A percentile compares a stretch with the other conserved stretches of the same genome.
Conservation (phyloP, 2,888 invertebrate genomes). For the Limnephilus lunatus region DNA sequence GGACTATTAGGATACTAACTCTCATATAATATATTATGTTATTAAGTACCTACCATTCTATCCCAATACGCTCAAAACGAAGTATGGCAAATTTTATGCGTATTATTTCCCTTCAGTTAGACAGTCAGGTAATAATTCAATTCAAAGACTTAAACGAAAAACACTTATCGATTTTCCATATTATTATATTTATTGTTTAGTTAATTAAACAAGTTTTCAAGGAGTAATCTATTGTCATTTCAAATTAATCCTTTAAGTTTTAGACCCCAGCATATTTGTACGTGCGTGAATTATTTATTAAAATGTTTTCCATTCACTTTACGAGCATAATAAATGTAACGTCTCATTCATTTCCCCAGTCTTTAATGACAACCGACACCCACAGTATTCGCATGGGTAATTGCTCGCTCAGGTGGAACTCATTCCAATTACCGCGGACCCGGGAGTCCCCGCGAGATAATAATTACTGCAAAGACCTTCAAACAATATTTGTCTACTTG, state of each 20-base stretch:
- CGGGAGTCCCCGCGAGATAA: background rate
- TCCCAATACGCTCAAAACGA: background rate
- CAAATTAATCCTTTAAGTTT: background rate
- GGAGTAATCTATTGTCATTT: background rate
- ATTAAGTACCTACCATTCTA: no score
- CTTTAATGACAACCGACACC: conserved; percentile 9
- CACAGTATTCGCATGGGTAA: background rate
- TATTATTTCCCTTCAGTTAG: background rate
- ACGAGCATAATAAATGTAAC: background rate
- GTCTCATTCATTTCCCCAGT: background rate
- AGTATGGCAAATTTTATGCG: background rate
- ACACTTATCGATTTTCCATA: background rate
- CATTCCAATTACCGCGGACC: background rate
- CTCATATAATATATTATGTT: no score
- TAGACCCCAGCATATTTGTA: background rate
- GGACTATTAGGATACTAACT: no score
- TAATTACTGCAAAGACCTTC: conserved; percentile 41
- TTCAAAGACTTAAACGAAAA: background rate
- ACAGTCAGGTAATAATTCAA: background rate
- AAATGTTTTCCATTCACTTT: background rate
- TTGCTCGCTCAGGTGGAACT: background rate
- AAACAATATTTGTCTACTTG: conserved; percentile 52
- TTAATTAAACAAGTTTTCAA: background rate
- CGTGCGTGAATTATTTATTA: background rate
- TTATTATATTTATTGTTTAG: background rate